Percentiles rank a stretch among this genome's conserved stretches.
Conservation (phyloP, 2,113 vertebrate genomes). For the Oncorhynchus masou region DNA sequence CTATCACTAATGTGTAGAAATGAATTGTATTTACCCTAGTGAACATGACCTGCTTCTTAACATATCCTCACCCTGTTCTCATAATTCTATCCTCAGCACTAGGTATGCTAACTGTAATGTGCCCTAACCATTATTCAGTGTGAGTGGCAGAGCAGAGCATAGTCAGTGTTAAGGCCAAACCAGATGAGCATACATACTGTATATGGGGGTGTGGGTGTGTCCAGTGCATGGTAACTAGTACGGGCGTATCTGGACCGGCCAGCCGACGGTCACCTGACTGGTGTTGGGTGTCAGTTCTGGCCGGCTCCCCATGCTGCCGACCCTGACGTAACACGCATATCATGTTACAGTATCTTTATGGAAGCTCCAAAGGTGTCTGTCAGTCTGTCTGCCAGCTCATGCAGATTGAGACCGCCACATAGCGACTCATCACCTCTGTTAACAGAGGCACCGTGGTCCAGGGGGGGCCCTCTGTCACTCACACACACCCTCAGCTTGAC, state of each 20-base stretch:
- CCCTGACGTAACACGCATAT: slow-evolving; percentile 50
- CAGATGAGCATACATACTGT: no score
- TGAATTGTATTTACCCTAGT: neutral
- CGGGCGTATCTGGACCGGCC: slow-evolving; percentile 20
- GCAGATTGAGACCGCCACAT: slow-evolving; percentile 1
- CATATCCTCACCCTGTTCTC: neutral
- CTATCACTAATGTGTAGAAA: neutral
- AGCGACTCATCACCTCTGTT: slow-evolving; percentile 84
- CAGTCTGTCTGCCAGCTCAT: slow-evolving; percentile 47
- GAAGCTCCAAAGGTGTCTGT: slow-evolving; percentile 72
- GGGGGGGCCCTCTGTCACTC: slow-evolving; percentile 10
- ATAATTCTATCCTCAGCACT: neutral
- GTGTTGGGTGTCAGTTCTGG: slow-evolving; percentile 42
- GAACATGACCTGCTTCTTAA: neutral
- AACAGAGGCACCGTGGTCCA: slow-evolving; percentile 65
- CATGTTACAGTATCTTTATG: slow-evolving; percentile 69
- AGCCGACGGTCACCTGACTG: slow-evolving; percentile 39
- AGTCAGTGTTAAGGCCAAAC: slow-evolving; percentile 25
- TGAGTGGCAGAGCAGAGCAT: slow-evolving; percentile 31
- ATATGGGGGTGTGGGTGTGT: no score
- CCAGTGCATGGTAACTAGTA: neutral
- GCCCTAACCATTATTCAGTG: slow-evolving; percentile 27
- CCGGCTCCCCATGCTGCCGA: slow-evolving; percentile 4
- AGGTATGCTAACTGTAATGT: neutral
- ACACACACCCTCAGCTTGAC: slow-evolving; percentile 83